A percentile compares a stretch with the other conserved stretches of the same genome.
phyloP scores from a whole-genome alignment of 1,140 invertebrate species.

The Pomacea maculata region DNA sequence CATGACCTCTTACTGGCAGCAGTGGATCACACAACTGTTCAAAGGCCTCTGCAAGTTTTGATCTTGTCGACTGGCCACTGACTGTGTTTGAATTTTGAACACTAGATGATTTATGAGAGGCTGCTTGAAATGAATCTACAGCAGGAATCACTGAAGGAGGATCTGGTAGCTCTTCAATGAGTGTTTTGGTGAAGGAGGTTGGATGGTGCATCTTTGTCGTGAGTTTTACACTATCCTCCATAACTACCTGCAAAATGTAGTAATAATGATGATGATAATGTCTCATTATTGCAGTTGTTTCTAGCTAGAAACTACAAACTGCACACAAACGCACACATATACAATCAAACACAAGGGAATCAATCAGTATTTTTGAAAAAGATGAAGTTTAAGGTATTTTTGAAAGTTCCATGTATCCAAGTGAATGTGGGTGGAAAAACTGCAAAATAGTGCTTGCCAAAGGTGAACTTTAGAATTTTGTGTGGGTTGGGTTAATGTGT shows the following conservation, averaged over 20 bases:
- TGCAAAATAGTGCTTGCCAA: no score
- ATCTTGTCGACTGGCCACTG: not conserved
- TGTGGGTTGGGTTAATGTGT: no score
- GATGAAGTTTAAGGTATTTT: no score
- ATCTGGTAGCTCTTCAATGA: slow-evolving; percentile 26
- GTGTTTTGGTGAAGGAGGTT: not conserved
- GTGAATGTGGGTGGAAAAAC: no score
- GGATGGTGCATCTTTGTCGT: no score
- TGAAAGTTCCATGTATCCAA: no score
- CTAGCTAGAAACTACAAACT: not conserved
- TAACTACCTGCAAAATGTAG: no score
- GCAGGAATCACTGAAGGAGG: not conserved
- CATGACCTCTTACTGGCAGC: slow-evolving; percentile 83
- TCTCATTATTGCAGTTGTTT: no score
- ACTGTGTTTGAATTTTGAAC: not conserved
- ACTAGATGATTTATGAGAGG: not conserved
- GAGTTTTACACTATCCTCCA: no score
- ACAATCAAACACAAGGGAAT: not conserved
- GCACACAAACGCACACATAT: not conserved
- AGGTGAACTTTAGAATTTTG: no score
- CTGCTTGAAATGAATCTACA: not conserved
- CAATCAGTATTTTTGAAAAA: no score
- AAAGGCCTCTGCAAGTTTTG: slow-evolving; percentile 62
- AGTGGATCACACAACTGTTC: slow-evolving; percentile 77
- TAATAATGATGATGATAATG: no score